Base-by-base conservation (phyloP, 1,140 invertebrate species). In the Phenacoccus solenopsis region DNA sequence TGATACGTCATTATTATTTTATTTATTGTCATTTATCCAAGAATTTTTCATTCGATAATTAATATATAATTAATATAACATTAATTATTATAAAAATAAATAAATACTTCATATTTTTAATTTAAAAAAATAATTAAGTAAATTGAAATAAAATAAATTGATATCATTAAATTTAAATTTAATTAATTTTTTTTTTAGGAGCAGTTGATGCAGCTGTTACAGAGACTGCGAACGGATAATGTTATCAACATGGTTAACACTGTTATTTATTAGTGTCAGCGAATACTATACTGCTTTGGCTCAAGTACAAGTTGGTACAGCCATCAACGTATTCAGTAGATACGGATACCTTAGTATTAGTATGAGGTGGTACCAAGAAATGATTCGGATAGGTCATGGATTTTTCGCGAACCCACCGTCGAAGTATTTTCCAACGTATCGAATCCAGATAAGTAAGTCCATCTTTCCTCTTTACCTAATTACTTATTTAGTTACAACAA, bases 311-410 rank as follows among this genome's bases (percentile, higher is more conserved):
- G 82, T 88, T 61, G 88, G 88, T 70, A 87, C 86, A 73, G 86
- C 86, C 56, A 85, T 89, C 68, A 89, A 89, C 75, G 82, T 89
- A 59, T 88, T 89, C 76, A 84, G 84, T 38, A 82, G 86, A 72
- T 90, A 89, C 82, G 89, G 89, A 32, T 90, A 90, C 78, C 82
- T 90, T 73, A 87, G 87, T 77, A 89, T 90, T 77, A 90, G 88
- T 74, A 90, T 91, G 89, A 82, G 87, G 90, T 92, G 1, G 88
- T 92, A 1, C 88, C 90, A 0, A 81, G 89, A 13, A 91, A 91
- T 76, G 89, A 93, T 75, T 82, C 85, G 0, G 87, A 90, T 38
- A 76, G 75, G n/a, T 83, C 82, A 13, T 93, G 90, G 90, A 84
- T 93, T 59, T 92, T 93, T 77, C 82, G 90, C 0, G 90, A 93